A percentile compares a stretch with the other conserved stretches of the same genome.
These are phyloP conservation scores for Serripes groenlandicus DNA, from an alignment of 2,888 invertebrate species.

Conservation along the genomic window DNA sequence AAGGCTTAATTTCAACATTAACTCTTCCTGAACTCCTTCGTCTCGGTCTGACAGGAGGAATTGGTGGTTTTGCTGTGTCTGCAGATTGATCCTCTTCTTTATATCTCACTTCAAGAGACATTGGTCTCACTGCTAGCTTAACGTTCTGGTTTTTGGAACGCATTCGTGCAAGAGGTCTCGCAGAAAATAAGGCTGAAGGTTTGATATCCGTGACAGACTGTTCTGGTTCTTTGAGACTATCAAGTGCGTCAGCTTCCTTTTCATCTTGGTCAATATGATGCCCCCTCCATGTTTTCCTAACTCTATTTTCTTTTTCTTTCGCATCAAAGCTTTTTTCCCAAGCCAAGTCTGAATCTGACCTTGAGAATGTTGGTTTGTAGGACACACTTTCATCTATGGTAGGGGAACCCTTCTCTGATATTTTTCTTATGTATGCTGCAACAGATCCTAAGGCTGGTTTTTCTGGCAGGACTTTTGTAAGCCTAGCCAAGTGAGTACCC, in stretches of 20 bases:
- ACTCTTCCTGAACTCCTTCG: constrained; percentile 13
- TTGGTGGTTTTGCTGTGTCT: constrained; percentile 27
- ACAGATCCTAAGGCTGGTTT: constrained; percentile 59
- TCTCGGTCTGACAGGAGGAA: constrained; percentile 17
- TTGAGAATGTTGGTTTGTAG: not conserved
- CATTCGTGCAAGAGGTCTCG: constrained; percentile 34
- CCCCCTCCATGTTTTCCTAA: not conserved
- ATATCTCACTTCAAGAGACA: constrained; percentile 48
- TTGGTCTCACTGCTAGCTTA: constrained; percentile 42
- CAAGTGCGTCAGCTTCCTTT: not conserved
- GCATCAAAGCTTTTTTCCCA: constrained; percentile 12
- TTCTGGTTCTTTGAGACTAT: not conserved
- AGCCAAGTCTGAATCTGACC: not conserved
- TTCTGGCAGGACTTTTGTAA: constrained; percentile 48
- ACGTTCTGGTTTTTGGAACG: constrained; percentile 33
- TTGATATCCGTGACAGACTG: constrained; percentile 10
- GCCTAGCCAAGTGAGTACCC: constrained; percentile 49
- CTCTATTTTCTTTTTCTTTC: not conserved
- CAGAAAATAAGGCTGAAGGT: constrained; percentile 51
- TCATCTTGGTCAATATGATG: not conserved
- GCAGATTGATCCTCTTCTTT: not conserved
- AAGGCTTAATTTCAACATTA: constrained; percentile 46
- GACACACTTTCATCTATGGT: not conserved
- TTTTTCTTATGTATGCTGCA: constrained; percentile 60
- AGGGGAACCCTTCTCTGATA: constrained; percentile 37